These are phyloP conservation scores for Bos taurus DNA, from an alignment of 2,113 vertebrate species.

Conservation along the genomic window DNA sequence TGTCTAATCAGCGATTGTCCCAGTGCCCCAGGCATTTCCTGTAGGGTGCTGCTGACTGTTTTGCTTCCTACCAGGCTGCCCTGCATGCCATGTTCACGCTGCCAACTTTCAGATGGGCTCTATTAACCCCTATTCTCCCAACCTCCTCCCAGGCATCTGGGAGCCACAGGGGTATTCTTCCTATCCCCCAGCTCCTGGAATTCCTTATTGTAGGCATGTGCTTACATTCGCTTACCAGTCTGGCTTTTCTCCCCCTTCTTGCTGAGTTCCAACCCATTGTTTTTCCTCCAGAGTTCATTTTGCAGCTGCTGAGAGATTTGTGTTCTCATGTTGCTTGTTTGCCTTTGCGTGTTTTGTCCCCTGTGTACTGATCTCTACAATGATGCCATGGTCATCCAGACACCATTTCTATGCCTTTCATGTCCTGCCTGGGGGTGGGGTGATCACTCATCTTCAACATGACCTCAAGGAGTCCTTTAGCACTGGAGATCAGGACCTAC, in stretches of 20 bases:
- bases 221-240: slow-evolving; percentile 3
- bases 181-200: background rate
- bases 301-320: slow-evolving; percentile 35
- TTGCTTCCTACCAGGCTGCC: slow-evolving; percentile 34
- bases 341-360: slow-evolving; percentile 32
- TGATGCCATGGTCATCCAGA: background rate
- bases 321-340: background rate
- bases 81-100: slow-evolving; percentile 2
- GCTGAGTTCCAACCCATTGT: slow-evolving; percentile 41
- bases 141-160: background rate
- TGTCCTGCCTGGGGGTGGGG: background rate
- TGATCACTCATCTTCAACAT: background rate
- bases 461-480: slow-evolving; percentile 32
- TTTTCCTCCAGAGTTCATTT: slow-evolving; percentile 56
- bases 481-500: background rate
- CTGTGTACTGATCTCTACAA: background rate
- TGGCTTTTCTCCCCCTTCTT: background rate
- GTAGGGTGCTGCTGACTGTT: slow-evolving; percentile 28
- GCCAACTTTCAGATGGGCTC: slow-evolving; percentile 52
- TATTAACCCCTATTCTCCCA: slow-evolving; percentile 17
- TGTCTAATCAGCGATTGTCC: slow-evolving; percentile 41
- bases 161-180: slow-evolving; percentile 7
- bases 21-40: slow-evolving; percentile 50
- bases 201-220: background rate
- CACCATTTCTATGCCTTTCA: background rate